Conservation (phyloP, 2,797 vertebrate species). For the Chrysolophus pictus region DNA sequence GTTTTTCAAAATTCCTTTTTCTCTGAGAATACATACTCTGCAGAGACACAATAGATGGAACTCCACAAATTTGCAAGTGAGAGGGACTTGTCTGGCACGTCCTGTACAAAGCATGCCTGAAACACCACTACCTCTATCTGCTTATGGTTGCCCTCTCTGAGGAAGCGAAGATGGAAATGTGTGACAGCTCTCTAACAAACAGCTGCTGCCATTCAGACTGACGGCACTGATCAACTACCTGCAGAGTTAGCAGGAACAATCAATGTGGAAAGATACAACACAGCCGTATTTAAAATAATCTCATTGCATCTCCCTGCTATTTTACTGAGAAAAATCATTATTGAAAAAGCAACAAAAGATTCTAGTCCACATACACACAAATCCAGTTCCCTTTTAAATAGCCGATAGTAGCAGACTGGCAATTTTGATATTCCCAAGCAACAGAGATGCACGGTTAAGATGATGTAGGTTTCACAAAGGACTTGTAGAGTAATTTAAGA, state of each 20-base stretch:
- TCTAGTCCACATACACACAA: neutral
- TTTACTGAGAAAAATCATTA: slow-evolving; percentile 23
- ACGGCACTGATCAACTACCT: slow-evolving; percentile 22
- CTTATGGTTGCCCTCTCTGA: neutral
- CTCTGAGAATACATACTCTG: neutral
- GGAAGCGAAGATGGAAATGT: slow-evolving; percentile 12
- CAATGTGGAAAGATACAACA: neutral
- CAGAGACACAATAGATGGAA: neutral
- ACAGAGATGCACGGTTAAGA: neutral
- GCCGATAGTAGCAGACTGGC: neutral
- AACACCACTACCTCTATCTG: neutral
- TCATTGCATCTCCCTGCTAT: neutral
- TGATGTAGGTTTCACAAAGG: neutral
- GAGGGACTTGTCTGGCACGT: neutral
- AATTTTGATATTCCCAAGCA: neutral
- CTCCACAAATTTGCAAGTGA: neutral
- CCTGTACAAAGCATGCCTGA: neutral
- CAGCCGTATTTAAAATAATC: slow-evolving; percentile 19
- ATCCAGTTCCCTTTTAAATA: neutral
- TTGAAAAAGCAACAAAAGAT: slow-evolving; percentile 3
- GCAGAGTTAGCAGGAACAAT: slow-evolving; percentile 3
- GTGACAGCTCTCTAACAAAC: neutral
- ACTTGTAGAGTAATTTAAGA: neutral
- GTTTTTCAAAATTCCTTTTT: neutral
- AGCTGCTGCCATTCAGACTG: neutral